Evolutionary conservation across 2,113 vertebrate species (phyloP).

Genomic region (Ailurus styani): DNA sequence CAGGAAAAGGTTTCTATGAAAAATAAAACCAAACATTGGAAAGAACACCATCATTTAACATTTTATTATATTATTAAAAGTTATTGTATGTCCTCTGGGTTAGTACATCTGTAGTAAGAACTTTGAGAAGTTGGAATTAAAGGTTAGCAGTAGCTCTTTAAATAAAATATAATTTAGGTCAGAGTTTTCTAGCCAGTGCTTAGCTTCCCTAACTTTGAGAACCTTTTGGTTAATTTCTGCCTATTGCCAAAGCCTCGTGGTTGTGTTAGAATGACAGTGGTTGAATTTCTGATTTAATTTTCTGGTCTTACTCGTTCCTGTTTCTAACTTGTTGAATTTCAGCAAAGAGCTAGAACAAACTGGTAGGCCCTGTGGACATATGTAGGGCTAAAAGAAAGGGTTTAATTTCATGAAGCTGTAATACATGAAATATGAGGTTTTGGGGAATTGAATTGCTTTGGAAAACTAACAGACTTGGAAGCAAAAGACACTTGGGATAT

Average conservation of each 20-base stretch:
- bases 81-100: constrained; percentile 51
- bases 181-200: constrained; percentile 13
- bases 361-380: neutral
- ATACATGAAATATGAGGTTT: constrained; percentile 25
- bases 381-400: neutral
- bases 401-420: constrained; percentile 36
- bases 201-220: neutral
- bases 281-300: constrained; percentile 38
- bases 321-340: constrained; percentile 5
- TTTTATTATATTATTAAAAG: constrained; percentile 64
- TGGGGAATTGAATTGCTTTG: constrained; percentile 34
- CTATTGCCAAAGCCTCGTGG: constrained; percentile 37
- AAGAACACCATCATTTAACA: constrained; percentile 45
- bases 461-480: constrained; percentile 53
- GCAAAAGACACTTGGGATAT: constrained; percentile 52
- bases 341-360: neutral
- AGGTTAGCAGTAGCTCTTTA: constrained; percentile 54
- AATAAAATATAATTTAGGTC: constrained; percentile 39
- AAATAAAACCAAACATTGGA: constrained; percentile 60
- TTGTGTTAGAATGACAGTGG: constrained; percentile 3
- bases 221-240: constrained; percentile 37
- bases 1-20: constrained; percentile 55
- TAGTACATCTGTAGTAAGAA: constrained; percentile 46
- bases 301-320: constrained; percentile 16
- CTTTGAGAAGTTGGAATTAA: constrained; percentile 46